Evolutionary conservation across 2,113 vertebrate genomes (phyloP), one percentile per base, ranked within the genome.

Genomic region (Amblyornis subalaris): DNA sequence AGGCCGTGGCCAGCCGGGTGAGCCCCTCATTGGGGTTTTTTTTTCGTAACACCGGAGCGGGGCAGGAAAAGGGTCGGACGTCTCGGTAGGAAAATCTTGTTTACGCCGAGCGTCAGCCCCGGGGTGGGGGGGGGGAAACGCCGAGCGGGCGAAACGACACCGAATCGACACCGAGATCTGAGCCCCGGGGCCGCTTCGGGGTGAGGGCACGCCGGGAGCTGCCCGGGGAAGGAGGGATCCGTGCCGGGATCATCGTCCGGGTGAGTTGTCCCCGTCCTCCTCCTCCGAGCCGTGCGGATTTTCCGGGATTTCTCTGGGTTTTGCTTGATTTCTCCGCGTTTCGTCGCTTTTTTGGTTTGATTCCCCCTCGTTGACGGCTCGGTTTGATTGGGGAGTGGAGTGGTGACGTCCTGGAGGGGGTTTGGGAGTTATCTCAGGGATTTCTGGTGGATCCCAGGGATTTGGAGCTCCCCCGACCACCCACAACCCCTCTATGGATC

Each of bases 151-250:
- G 42, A 42, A 42, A 42, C 15, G 42, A 42, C 42, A 42, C 42
- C 12, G 12, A 42, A 42, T 14, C 42, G 42, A 42, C 42, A 42
- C 42, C 42, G 14, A 95, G 97, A 97, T 98, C 5, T 97, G 97
- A 95, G 66, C 44, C 71, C 22, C 5, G 48, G 38, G 84, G 73
- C 85, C 3, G 66, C 72, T 35, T 29, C 25, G 73, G 51, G 76
- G 72, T 60, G 29, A n/a, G 93, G 95, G 88, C 93, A 88, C 93
- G 88, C 82, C 54, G 64, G 95, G 78, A 78, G 77, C 60, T 21
- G n/a, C 6, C 50, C 47, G 65, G 89, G 67, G 66, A 28, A 78
- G 65, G 75, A 85, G 65, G 91, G 64, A 83, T 91, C 51, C 25
- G 26, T 5, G 12, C 77, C 21, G 16, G 66, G n/a, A 7, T 45